Evolutionary conservation across 2,888 invertebrate genomes (phyloP).

Genomic region (Flexamia atlantica): DNA sequence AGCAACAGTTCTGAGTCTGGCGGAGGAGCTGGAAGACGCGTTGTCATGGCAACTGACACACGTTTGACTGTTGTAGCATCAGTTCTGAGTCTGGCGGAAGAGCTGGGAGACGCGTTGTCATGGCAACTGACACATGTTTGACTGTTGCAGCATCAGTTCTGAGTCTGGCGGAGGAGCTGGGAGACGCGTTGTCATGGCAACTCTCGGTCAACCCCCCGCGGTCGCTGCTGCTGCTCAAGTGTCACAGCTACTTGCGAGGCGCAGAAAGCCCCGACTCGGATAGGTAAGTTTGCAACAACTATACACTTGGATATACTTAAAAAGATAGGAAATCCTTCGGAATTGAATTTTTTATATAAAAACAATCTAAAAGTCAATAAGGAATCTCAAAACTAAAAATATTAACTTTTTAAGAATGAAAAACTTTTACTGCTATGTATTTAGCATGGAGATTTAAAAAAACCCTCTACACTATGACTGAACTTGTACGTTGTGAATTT

Average conservation of each 20-base stretch:
- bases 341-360: too few species aligned
- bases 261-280: slow-evolving; percentile 90
- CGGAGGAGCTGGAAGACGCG: slow-evolving; percentile 70
- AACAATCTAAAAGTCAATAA: too few species aligned
- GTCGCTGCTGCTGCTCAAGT: slow-evolving; percentile 84
- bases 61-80: too few species aligned
- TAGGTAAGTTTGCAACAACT: background rate
- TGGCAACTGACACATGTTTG: slow-evolving; percentile 72
- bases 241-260: slow-evolving; percentile 83
- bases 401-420: too few species aligned
- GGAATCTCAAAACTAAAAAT: too few species aligned
- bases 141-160: slow-evolving; percentile 75
- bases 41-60: slow-evolving; percentile 72
- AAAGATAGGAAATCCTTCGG: too few species aligned
- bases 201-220: slow-evolving; percentile 69
- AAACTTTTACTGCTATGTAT: too few species aligned
- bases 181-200: slow-evolving; percentile 71
- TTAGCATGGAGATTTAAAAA: too few species aligned
- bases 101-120: slow-evolving; percentile 70
- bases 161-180: slow-evolving; percentile 70
- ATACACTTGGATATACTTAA: too few species aligned
- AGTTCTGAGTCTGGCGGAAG: slow-evolving; percentile 69
- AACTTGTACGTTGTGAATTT: too few species aligned
- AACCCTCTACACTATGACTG: too few species aligned
- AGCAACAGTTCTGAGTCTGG: slow-evolving; percentile 75